Conservation (phyloP, 2,888 invertebrate genomes). For the Rhingia campestris region DNA sequence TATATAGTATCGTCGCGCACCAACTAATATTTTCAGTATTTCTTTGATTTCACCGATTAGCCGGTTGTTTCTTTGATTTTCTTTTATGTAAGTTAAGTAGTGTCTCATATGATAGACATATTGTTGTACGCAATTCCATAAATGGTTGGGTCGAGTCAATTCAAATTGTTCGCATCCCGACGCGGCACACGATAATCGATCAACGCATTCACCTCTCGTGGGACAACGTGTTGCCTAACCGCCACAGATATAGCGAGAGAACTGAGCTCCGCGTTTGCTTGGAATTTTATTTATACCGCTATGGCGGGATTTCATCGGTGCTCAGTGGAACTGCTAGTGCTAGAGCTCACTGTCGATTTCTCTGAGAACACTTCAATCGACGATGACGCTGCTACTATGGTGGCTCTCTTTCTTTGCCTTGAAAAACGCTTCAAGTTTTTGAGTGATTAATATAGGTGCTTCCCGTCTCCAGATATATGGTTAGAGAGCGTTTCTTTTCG, state of each 20-base stretch:
- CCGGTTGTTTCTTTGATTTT: not conserved
- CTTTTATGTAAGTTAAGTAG: constrained; percentile 11
- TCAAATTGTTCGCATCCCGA: constrained; percentile 51
- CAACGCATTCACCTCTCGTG: constrained; percentile 25
- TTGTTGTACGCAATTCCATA: constrained; percentile 46
- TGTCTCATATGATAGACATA: constrained; percentile 22
- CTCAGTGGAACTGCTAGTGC: not conserved
- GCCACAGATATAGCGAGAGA: constrained; percentile 53
- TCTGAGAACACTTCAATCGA: constrained; percentile 53
- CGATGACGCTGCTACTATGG: not conserved
- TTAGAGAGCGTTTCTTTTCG: not conserved
- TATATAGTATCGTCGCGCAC: constrained; percentile 8
- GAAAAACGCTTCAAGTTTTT: constrained; percentile 13
- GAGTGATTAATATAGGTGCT: constrained; percentile 31
- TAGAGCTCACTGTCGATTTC: constrained; percentile 39
- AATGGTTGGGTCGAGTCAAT: constrained; percentile 37
- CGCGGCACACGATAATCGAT: constrained; percentile 13
- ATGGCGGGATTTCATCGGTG: constrained; percentile 51
- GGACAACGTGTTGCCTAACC: constrained; percentile 22
- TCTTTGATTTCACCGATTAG: not conserved
- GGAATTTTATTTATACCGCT: constrained; percentile 65
- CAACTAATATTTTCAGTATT: not conserved
- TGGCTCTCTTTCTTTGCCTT: constrained; percentile 1
- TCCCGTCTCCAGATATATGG: constrained; percentile 1
- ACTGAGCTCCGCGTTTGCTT: constrained; percentile 58